Evolutionary conservation across 2,113 vertebrate genomes (phyloP).

Genomic region (Nyctibius bracteatus): DNA sequence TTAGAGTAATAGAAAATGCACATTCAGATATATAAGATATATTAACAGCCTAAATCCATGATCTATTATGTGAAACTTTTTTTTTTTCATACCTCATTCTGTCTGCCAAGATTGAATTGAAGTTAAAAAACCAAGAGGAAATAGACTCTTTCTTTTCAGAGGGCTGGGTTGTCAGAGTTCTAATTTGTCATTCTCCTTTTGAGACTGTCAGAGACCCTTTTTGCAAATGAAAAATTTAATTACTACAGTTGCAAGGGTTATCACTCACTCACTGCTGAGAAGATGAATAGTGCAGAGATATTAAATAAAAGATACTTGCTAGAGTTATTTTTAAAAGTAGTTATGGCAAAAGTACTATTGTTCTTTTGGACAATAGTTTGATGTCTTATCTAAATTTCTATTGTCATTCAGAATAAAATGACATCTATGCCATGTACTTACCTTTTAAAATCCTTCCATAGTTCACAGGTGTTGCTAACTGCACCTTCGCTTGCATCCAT

Average conservation of each 20-base stretch:
- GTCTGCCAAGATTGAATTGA: neutral
- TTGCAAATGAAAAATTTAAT: slow-evolving; percentile 45
- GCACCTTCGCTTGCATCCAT: neutral
- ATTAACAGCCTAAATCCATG: neutral
- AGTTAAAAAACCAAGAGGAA: neutral
- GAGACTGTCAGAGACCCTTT: slow-evolving; percentile 25
- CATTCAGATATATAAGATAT: neutral
- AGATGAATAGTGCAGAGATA: neutral
- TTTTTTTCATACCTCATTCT: neutral
- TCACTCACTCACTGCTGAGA: slow-evolving; percentile 2
- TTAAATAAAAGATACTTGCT: slow-evolving; percentile 38
- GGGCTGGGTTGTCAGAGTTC: neutral
- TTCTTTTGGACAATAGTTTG: slow-evolving; percentile 5
- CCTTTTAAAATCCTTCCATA: neutral
- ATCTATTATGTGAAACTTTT: neutral
- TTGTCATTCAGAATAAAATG: slow-evolving; percentile 18
- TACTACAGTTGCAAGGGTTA: slow-evolving; percentile 24
- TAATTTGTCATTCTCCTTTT: slow-evolving; percentile 39
- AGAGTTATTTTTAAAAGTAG: slow-evolving; percentile 1
- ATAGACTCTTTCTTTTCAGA: neutral
- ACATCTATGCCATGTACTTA: neutral
- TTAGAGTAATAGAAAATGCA: neutral
- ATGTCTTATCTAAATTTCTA: slow-evolving; percentile 24
- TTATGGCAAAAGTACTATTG: neutral
- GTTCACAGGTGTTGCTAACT: neutral